Base-by-base conservation (phyloP, 2,888 invertebrate species). In the Drosophila kambysellisi region DNA sequence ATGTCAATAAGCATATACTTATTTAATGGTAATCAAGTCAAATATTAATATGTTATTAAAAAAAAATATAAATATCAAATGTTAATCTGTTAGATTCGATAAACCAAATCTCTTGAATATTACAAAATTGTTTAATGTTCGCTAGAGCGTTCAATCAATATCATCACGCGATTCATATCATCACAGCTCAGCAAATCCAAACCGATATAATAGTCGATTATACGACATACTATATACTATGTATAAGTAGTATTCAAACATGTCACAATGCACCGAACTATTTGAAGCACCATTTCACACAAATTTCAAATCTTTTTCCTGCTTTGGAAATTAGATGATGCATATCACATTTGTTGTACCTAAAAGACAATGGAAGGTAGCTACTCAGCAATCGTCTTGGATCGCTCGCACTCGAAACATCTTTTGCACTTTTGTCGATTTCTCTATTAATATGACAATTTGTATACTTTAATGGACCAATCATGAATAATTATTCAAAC, bases 381-480 rank as follows among this genome's bases (percentile, higher is more conserved):
- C 67, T 70, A 72, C 70, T 64, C 65, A 56, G 67, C 53, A 39
- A 58, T 57, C 54, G 73, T 69, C 78, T 71, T 77, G 63, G 67
- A 76, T 62, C 71, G 67, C 62, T 59, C 76, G 83, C 79, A 67
- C 70, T 62, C 69, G 15, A 54, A 60, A 65, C 58, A 61, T 60
- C 70, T 61, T 62, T 66, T 56, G 70, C 59, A 79, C 59, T 67
- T 75, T 79, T 76, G 60, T 66, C 56, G 60, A 63, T 51, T 61
- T 54, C 46, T 59, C 59, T 41, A 73, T 63, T 43, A 32, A 29
- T 39, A 57, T 32, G 20, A 35, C 62, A 74, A 56, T 58, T 79
- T 65, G 65, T 79, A 74, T 81, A 82, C 71, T 70, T 75, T 84
- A 82, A 87, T 72, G 85, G 85, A 85, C 85, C 85, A 89, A 89